Evolutionary conservation across 2,113 vertebrate genomes (phyloP).

Genomic region (Zosterops hypoxanthus): DNA sequence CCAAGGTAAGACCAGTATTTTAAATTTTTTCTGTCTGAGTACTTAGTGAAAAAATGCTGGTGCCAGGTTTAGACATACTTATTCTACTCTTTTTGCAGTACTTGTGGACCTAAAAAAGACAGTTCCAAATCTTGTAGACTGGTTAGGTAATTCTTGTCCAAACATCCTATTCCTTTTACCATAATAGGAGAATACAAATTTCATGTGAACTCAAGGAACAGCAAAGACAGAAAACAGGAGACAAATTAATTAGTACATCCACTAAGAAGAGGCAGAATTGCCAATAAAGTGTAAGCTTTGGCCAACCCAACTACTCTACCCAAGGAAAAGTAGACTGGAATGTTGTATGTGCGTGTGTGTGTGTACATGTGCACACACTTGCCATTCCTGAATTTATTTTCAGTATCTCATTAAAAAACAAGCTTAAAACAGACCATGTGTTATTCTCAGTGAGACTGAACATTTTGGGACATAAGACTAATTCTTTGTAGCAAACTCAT

Average conservation of each 20-base stretch:
- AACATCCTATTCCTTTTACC: not conserved
- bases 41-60: not conserved
- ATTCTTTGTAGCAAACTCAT: not conserved
- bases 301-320: not conserved
- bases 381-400: not conserved
- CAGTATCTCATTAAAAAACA: not conserved
- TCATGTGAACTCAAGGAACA: not conserved
- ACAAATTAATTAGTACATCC: not conserved
- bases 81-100: not conserved
- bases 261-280: not conserved
- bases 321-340: not conserved
- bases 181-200: not conserved
- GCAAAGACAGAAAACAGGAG: not conserved
- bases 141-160: not conserved
- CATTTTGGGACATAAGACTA: not conserved
- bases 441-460: not conserved
- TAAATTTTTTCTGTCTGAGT: not conserved
- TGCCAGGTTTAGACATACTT: not conserved
- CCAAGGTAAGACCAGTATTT: not conserved
- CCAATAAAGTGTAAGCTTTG: not conserved
- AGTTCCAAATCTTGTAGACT: not conserved
- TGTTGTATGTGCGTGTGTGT: accelerated
- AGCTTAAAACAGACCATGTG: not conserved
- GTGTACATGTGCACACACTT: accelerated
- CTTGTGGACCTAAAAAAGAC: not conserved